Base-by-base conservation (phyloP, 2,113 vertebrate genomes). In the Echinops telfairi region DNA sequence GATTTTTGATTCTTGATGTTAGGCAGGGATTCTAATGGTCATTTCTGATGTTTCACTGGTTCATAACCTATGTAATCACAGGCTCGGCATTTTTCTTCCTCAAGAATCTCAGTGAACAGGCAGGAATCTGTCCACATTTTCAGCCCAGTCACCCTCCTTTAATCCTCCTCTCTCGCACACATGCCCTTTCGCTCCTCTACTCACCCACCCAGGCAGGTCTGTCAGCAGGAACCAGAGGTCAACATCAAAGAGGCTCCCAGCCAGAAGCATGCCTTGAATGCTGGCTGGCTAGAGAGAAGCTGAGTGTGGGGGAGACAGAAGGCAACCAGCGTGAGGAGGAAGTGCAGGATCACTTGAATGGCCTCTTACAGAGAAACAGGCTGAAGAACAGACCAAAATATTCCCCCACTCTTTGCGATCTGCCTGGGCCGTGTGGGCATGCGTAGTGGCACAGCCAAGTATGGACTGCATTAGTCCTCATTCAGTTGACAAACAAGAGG, bases 401-500 rank as follows among this genome's bases (percentile, higher is more conserved):
- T 98, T 97, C 98, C 98, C 99, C 98, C 98, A 94, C 98, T 98
- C 98, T 98, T 98, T 98, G 98, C 98, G 98, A 98, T 98, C 98
- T 98, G 98, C 98, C 97, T 89, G 93, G 96, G 97, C 96, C 1
- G 95, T 97, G 95, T 90, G 95, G 97, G 95, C 78, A 64, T 97
- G 97, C 97, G 97, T 90, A 95, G 96, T 36, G 89, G 96, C 96
- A 95, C 93, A 97, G 97, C 98, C 97, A 97, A 97, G 96, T 98
- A 96, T 98, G 98, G 97, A 97, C 97, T 96, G 95, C 98, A 97
- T 98, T 98, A 98, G 97, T 94, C 95, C 98, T 98, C 99, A 99
- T 99, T 99, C 98, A 98, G 99, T 99, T 99, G 99, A 99, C 99
- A 99, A 98, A 99, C 98, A 99, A 99, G 99, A 98, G 98, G 98